phyloP scores from a whole-genome alignment of 2,797 vertebrate genomes.

The Lepus townsendii region DNA sequence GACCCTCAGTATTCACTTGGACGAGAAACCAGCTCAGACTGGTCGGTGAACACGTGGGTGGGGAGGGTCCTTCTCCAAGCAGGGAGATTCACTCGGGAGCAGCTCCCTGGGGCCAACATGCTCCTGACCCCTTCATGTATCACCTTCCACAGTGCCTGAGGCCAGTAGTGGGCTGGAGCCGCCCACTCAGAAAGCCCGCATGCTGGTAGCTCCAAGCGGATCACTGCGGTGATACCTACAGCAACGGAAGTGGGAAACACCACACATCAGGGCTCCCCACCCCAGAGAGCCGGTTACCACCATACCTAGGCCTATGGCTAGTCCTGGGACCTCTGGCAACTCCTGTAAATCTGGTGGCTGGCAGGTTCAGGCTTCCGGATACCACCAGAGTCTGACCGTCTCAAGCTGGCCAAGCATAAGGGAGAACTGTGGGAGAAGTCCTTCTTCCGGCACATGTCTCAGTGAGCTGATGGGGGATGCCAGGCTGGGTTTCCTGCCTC shows the following conservation, averaged over 20 bases:
- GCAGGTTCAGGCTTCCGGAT: not conserved
- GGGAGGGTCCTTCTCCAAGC: not conserved
- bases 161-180: not conserved
- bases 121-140: not conserved
- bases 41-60: not conserved
- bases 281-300: not conserved
- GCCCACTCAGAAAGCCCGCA: not conserved
- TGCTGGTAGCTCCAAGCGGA: not conserved
- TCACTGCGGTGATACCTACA: not conserved
- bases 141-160: not conserved
- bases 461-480: accelerated
- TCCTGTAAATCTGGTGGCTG: not conserved
- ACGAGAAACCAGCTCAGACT: not conserved
- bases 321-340: not conserved
- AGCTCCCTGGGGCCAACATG: not conserved
- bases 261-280: not conserved
- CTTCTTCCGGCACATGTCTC: not conserved
- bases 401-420: not conserved
- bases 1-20: not conserved
- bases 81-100: not conserved
- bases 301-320: not conserved
- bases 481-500: not conserved
- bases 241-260: not conserved
- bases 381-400: not conserved
- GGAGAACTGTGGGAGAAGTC: not conserved